A percentile compares a stretch with the other conserved stretches of the same genome.
Evolutionary conservation across 2,888 invertebrate genomes (phyloP).

Genomic region (Andrena trimmerana): DNA sequence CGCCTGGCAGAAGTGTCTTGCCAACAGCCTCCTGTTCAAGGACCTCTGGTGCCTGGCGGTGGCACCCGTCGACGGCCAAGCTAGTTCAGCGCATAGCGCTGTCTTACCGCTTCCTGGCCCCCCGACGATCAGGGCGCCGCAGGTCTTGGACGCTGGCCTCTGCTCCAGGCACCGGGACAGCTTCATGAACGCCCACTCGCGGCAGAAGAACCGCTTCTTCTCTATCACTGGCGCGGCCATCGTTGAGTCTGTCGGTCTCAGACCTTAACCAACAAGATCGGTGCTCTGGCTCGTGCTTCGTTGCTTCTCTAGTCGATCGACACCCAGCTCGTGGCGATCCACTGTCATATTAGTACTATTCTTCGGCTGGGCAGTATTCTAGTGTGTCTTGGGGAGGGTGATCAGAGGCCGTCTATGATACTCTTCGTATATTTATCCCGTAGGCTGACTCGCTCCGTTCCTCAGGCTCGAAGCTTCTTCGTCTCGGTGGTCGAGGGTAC

Average conservation of each 20-base stretch:
- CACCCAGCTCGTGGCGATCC: background rate
- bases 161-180: conserved; percentile 96
- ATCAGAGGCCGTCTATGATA: conserved; percentile 39
- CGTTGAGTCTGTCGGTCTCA: conserved; percentile 38
- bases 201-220: conserved; percentile 93
- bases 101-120: conserved; percentile 98
- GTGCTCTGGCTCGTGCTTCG: conserved; percentile 9
- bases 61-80: conserved; percentile 89
- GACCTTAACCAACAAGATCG: conserved; percentile 1
- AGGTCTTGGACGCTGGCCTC: conserved; percentile 93
- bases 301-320: conserved; percentile 24
- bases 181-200: conserved; percentile 98
- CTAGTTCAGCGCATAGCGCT: conserved; percentile 93
- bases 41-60: conserved; percentile 90
- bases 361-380: conserved; percentile 1
- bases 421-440: background rate
- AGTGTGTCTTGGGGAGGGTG: conserved; percentile 3
- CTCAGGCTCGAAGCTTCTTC: conserved; percentile 6
- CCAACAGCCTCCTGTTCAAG: conserved; percentile 92
- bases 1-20: conserved; percentile 95
- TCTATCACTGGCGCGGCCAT: conserved; percentile 86
- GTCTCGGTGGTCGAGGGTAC: background rate
- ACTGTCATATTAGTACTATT: conserved; percentile 41
- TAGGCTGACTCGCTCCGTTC: conserved; percentile 17
- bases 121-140: conserved; percentile 95